Percentiles rank a stretch among this genome's conserved stretches.
Conservation (phyloP, 2,888 invertebrate genomes). For the Octonoba sinensis region DNA sequence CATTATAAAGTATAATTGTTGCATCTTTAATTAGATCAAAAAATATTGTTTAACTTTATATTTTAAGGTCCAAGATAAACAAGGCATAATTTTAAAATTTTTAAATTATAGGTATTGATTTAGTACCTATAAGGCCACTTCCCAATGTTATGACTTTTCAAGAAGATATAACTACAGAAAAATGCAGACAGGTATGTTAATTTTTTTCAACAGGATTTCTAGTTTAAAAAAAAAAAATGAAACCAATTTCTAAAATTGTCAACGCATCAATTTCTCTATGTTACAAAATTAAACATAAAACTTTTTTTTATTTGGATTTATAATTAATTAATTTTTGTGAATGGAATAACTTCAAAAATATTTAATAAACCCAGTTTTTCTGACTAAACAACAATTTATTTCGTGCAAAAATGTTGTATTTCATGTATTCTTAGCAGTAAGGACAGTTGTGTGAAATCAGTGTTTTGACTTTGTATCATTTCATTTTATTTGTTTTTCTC, state of each 20-base stretch:
- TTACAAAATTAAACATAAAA: no score
- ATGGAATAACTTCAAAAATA: no score
- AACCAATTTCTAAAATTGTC: neutral
- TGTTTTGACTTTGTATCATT: no score
- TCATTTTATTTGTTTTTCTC: no score
- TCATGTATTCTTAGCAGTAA: no score
- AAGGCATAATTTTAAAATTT: slow-evolving; percentile 7
- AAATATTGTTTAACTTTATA: slow-evolving; percentile 1
- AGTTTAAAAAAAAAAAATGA: slow-evolving; percentile 61
- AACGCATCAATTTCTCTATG: no score
- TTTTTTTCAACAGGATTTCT: neutral
- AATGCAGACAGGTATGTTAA: slow-evolving; percentile 77
- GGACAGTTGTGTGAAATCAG: no score
- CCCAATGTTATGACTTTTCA: slow-evolving; percentile 89
- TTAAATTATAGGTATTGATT: slow-evolving; percentile 81
- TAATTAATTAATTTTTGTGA: no score
- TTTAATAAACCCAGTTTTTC: no score
- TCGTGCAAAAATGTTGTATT: no score
- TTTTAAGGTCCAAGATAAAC: neutral
- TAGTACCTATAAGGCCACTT: slow-evolving; percentile 92
- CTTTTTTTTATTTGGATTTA: no score
- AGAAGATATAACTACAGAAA: slow-evolving; percentile 97
- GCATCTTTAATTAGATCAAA: neutral
- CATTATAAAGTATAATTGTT: neutral
- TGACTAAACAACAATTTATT: no score